A percentile compares a stretch with the other conserved stretches of the same genome.
These are phyloP conservation scores for Aepyceros melampus DNA, from an alignment of 2,113 vertebrate genomes.

Conservation along the genomic window DNA sequence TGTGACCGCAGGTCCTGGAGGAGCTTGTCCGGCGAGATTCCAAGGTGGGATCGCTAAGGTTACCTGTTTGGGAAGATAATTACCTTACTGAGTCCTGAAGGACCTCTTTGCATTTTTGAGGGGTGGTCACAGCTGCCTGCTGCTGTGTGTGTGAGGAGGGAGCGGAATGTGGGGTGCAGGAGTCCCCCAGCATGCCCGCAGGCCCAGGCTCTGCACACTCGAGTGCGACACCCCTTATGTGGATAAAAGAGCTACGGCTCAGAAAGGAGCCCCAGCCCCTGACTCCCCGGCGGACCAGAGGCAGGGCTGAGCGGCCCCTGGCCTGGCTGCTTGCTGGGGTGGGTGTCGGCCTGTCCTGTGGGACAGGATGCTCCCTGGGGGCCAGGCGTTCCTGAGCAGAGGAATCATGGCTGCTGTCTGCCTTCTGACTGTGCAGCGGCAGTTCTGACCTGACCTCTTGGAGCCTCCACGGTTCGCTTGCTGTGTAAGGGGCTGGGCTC, in stretches of 20 bases:
- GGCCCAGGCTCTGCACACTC: not conserved
- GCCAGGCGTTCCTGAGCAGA: accelerated
- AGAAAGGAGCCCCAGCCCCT: not conserved
- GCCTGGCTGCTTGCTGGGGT: not conserved
- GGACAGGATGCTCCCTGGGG: not conserved
- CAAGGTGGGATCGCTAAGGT: accelerated
- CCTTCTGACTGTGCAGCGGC: not conserved
- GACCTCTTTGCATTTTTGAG: not conserved
- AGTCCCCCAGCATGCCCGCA: accelerated
- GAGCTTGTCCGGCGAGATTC: not conserved
- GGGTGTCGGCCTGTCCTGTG: not conserved
- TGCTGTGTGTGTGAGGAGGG: not conserved
- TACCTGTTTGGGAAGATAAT: not conserved
- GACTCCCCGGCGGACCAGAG: accelerated
- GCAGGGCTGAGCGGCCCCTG: not conserved
- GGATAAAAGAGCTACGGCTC: not conserved
- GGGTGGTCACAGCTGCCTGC: not conserved
- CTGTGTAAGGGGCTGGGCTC: not conserved
- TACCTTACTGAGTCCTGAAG: not conserved
- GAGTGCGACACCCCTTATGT: not conserved
- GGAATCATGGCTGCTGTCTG: accelerated
- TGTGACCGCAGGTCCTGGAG: not conserved
- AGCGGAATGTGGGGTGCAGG: accelerated
- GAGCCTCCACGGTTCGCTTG: accelerated
- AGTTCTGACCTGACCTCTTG: not conserved